phyloP scores from a whole-genome alignment of 2,888 invertebrate genomes.

The Harpalus rufipes region DNA sequence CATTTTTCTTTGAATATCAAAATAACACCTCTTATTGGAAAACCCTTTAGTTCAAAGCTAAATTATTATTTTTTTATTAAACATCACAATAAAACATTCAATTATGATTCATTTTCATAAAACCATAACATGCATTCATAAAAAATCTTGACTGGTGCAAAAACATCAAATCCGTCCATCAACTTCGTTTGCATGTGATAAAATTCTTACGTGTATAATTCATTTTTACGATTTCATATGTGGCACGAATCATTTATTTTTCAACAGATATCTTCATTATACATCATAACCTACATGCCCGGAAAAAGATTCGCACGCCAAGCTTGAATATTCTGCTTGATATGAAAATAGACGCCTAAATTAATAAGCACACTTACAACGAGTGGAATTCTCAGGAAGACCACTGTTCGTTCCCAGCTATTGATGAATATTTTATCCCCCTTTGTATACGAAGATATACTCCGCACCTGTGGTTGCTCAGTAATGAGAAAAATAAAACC shows the following conservation, averaged over 20 bases:
- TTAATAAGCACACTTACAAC: slow-evolving; percentile 42
- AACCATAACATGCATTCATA: neutral
- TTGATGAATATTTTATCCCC: slow-evolving; percentile 31
- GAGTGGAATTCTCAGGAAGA: slow-evolving; percentile 16
- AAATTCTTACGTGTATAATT: slow-evolving; percentile 45
- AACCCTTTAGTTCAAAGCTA: neutral
- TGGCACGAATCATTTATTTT: slow-evolving; percentile 44
- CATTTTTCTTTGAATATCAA: too few species aligned
- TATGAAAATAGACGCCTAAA: slow-evolving; percentile 45
- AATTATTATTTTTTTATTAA: neutral
- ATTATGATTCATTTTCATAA: neutral
- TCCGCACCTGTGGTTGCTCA: too few species aligned
- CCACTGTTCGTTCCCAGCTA: slow-evolving; percentile 35
- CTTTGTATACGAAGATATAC: slow-evolving; percentile 9
- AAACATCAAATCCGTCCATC: slow-evolving; percentile 12
- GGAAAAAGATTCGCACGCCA: slow-evolving; percentile 41
- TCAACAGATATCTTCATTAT: slow-evolving; percentile 39
- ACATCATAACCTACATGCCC: slow-evolving; percentile 47
- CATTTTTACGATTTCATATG: slow-evolving; percentile 24
- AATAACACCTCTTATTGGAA: too few species aligned
- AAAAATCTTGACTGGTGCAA: neutral
- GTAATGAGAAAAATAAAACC: too few species aligned
- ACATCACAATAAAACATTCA: neutral
- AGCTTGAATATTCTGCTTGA: slow-evolving; percentile 43
- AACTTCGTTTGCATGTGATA: slow-evolving; percentile 27